A percentile compares a stretch with the other conserved stretches of the same genome.
phyloP scores from a whole-genome alignment of 2,888 invertebrate genomes.

The Lasioglossum pauxillum region DNA sequence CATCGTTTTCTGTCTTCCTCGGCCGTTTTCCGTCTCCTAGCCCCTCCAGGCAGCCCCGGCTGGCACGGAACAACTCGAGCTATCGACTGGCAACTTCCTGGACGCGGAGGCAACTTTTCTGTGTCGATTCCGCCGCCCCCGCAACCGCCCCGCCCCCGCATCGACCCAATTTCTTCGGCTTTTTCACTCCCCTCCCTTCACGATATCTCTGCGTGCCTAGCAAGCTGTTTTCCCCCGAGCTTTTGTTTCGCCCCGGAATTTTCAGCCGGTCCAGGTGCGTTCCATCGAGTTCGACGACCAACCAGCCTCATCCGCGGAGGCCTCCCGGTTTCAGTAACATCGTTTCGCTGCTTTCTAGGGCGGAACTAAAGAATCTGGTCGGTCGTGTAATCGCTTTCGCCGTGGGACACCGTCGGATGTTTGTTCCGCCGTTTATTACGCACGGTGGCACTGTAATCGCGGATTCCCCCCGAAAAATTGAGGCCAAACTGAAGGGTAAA shows the following conservation, averaged over 20 bases:
- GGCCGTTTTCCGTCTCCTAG: not conserved
- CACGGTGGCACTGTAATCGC: not conserved
- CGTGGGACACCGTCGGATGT: not conserved
- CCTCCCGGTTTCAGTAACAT: not conserved
- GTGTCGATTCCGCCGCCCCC: slow-evolving; percentile 5
- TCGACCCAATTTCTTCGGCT: slow-evolving; percentile 14
- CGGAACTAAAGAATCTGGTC: not conserved
- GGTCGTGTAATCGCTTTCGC: not conserved
- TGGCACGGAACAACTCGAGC: slow-evolving; percentile 5
- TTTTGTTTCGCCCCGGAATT: not conserved
- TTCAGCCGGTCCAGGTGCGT: not conserved
- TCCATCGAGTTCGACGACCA: slow-evolving; percentile 3
- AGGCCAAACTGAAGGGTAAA: not conserved
- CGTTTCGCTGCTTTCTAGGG: not conserved
- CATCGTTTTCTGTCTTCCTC: not conserved
- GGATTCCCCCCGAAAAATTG: not conserved
- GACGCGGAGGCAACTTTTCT: slow-evolving; percentile 21
- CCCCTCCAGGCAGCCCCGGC: not conserved
- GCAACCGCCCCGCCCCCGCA: not conserved
- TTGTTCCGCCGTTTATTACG: not conserved
- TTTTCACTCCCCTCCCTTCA: not conserved
- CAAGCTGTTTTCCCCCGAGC: not conserved
- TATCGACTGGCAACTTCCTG: slow-evolving; percentile 38
- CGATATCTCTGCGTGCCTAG: slow-evolving; percentile 6
- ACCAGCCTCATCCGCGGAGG: not conserved